Evolutionary conservation across 2,113 vertebrate genomes (phyloP), one percentile per base, ranked within the genome.

Genomic region (Odobenus rosmarus): DNA sequence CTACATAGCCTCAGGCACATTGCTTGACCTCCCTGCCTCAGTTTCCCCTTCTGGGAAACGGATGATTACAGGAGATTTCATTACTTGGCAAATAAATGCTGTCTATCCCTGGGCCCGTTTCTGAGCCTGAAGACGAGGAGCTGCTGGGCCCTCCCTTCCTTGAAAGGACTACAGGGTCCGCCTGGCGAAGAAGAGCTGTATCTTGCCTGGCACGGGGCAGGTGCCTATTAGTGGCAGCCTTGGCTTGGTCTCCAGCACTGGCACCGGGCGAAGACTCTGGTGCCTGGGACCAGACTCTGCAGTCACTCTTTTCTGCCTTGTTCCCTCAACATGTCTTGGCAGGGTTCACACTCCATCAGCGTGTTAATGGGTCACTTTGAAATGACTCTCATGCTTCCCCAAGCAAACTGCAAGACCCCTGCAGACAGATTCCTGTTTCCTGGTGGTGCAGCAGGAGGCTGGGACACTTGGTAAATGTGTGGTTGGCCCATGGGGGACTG

Each of bases 361-460:
- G 1, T 42, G 93, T 85, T 91, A 93, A 69, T 57, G 39, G 88
- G 67, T 90, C 95, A 74, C 93, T 95, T 77, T 90, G 95, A 95
- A 94, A 74, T 67, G 79, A 91, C 76, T 79, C 36, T 67, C 81
- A 39, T 0, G 28, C 67, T 77, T 85, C 76, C 81, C 69, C 61
- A 83, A n/a, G 79, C 90, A 86, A 90, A 90, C 71, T 1, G 28
- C 64, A 89, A 85, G 95, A 42, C 67, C n/a, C 64, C 92, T 71
- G 82, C 91, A 51, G 96, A 86, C 85, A 72, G 82, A 83, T n/a
- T 6, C 31, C 95, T n/a, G 46, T 3, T 24, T 49, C 64, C 72
- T 42, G 57, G 69, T 26, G 55, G 8, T 5, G n/a, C 1, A 1
- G 55, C 49, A 51, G 64, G 85, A 82, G 76, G 71, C 21, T 9